Evolutionary conservation across 2,888 invertebrate species (phyloP).

Genomic region (Drosophila prostipennis): DNA sequence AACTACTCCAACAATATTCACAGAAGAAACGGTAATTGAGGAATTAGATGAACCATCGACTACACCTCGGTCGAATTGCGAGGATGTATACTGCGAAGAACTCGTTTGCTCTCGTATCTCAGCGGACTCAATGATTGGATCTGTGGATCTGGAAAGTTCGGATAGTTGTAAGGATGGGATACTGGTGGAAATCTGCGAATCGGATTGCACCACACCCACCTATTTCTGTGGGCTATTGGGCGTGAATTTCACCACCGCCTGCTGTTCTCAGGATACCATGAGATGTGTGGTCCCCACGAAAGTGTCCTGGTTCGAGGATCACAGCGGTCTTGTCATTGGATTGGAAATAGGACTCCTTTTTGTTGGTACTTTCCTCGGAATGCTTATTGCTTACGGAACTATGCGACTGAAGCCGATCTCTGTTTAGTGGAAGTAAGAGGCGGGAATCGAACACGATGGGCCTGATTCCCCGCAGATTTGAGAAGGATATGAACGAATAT

Average conservation of each 20-base stretch:
- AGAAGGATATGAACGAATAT: constrained; percentile 11
- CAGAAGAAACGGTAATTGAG: no score
- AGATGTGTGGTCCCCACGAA: constrained; percentile 15
- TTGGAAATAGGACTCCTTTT: constrained; percentile 53
- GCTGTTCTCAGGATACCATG: constrained; percentile 62
- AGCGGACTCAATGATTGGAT: not conserved
- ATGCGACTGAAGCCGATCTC: constrained; percentile 62
- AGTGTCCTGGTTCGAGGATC: constrained; percentile 61
- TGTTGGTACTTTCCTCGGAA: constrained; percentile 55
- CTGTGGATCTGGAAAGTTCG: not conserved
- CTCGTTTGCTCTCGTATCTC: constrained; percentile 24
- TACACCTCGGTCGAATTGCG: constrained; percentile 1
- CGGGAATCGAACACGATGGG: constrained; percentile 47
- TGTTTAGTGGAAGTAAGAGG: constrained; percentile 59
- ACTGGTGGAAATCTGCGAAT: constrained; percentile 2
- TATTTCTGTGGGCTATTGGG: constrained; percentile 66
- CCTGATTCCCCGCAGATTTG: constrained; percentile 49
- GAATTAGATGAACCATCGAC: not conserved
- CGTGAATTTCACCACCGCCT: constrained; percentile 56
- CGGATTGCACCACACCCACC: constrained; percentile 52
- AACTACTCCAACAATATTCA: no score
- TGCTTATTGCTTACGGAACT: constrained; percentile 45
- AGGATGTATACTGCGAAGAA: not conserved
- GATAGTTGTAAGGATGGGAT: not conserved
- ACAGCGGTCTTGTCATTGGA: constrained; percentile 48